Evolutionary conservation across 2,888 invertebrate genomes (phyloP), one percentile per base, ranked within the genome.

Genomic region (Agonopterix arenella): DNA sequence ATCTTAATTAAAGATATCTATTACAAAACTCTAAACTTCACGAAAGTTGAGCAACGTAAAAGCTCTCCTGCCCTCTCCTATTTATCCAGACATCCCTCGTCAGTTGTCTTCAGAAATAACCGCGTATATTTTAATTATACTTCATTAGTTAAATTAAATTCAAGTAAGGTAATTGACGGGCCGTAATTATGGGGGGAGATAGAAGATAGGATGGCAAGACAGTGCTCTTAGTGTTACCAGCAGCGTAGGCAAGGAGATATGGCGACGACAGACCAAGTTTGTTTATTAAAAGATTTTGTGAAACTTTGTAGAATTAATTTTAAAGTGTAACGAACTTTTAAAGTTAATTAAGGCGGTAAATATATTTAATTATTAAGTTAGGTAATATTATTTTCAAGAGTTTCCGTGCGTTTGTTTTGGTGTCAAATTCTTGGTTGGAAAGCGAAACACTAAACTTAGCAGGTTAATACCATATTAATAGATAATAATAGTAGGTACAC

Each of bases 61-160:
- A 68, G 60, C 16, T 28, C 47, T 47, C 11, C 41, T 49, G 44
- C 49, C 52, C 48, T 48, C 51, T 45, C 37, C 10, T 40, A 9
- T 9, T n/a, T n/a, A 40, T 40, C 40, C 40, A 9, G 9, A 9
- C 36, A 46, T 47, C 60, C 57, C 64, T 64, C 73, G 66, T 75
- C 76, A 75, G 69, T 57, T 61, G 62, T 76, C 75, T 76, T 68
- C 58, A 70, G 11, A 74, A 80, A 79, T 79, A 83, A 81, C 79
- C 77, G 47, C 78, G 79, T 79, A 85, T 84, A 84, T 86, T 88
- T 86, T 89, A 89, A 89, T 89, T 84, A 88, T 72, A 78, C 84
- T 86, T 89, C 89, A 89, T 89, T 88, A 88, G 78, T 78, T 82
- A 80, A 86, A 88, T 89, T 88, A 86, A 86, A 89, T 85, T 86